Base-by-base conservation (phyloP, 2,113 vertebrate species). In the Hippocampus comes region DNA sequence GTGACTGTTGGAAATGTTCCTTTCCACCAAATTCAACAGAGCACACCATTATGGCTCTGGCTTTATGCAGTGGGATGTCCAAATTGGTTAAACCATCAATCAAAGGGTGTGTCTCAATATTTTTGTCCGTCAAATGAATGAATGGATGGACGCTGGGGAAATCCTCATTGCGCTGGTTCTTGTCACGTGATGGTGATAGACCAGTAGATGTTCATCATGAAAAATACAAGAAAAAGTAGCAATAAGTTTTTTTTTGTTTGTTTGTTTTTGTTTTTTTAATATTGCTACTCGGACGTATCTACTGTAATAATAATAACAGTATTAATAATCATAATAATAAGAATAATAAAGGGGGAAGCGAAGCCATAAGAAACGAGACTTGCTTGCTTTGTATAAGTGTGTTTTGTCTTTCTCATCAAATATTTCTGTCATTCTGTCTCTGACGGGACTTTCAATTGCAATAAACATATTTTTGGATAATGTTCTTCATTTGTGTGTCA, bases 381-480 rank as follows among this genome's bases (percentile, higher is more conserved):
- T 7, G 27, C 73, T 82, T 82, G 78, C 75, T 87, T 74, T 83
- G 34, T 77, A 66, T 78, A 68, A 78, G 80, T 83, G 81, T 81
- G 75, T 80, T 64, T 76, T 70, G 80, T 59, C 7, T 75, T 83
- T 74, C n/a, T 75, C 70, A 46, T 78, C 67, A 38, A 70, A 70
- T 85, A 71, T 79, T 67, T 75, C 68, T 76, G 56, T 80, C 68
- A 60, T 65, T 82, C 63, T 78, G 56, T 85, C 71, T 84, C 64
- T 75, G 51, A 71, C 70, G 68, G 75, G 55, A 56, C 79, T 83
- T 88, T 86, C 70, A 85, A 83, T 70, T 81, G 89, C 88, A 93
- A 91, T 93, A 92, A 67, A 67, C 38, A 56, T 61, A 84, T 92
- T 92, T 93, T 78, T 88, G 81, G 75, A 91, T 65, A 74, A 79